Evolutionary conservation across 2,113 vertebrate genomes (phyloP), one percentile per base, ranked within the genome.

Genomic region (Collichthys lucidus): DNA sequence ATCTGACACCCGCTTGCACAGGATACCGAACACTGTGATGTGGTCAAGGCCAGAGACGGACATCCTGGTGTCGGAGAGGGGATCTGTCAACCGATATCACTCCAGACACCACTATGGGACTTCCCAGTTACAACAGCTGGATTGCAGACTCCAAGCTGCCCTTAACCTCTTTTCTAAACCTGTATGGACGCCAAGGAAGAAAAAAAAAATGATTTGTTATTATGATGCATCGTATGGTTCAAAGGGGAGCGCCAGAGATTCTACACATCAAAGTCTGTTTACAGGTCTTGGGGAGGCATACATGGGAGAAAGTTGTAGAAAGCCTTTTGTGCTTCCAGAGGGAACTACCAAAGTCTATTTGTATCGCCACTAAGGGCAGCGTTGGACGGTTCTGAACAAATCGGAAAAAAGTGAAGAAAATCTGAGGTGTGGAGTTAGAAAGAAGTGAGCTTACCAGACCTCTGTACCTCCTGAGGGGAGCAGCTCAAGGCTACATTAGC

Each of bases 11-110:
- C 35, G 60, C 82, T 85, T 46, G 62, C 77, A 71, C 74, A 79
- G 78, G 88, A 89, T 35, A 92, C 89, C 72, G 0, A 85, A 89
- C 88, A 86, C 89, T 55, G 76, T 44, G 62, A 72, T 87, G 87
- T 80, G 91, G 94, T 91, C 87, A 85, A 65, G 86, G 74, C 89
- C 86, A 82, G 85, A 92, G 92, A 92, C 79, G 79, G 80, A 83
- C 84, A 79, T 90, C 91, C 93, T 92, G 92, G 84, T 91, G 88
- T 89, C 91, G 86, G 83, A 24, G 70, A 87, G 66, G 56, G 60
- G 64, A 88, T 83, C 89, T 84, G 91, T 91, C 87, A 92, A 80
- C 78, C 20, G 90, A 91, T 93, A 91, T 91, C 59, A 75, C 81
- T 84, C 86, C 80, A 84, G 84, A 84, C 84, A 70, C 80, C 84